Conservation (phyloP, 2,797 vertebrate genomes). For the Orientallactaga sibirica region DNA sequence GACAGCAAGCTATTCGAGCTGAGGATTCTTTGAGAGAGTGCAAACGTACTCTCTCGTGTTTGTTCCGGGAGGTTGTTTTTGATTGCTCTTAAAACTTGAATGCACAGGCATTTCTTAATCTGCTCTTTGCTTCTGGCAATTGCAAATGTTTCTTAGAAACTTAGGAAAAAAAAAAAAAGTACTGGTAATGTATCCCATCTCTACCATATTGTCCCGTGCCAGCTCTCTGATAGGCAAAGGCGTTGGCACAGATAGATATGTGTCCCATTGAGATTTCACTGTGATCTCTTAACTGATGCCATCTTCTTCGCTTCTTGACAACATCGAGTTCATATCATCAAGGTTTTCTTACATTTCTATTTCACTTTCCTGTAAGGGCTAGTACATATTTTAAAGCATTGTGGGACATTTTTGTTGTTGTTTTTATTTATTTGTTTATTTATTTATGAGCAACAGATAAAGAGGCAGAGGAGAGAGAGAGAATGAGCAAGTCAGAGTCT, state of each 20-base stretch:
- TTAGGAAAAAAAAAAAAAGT: neutral
- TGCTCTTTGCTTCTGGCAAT: neutral
- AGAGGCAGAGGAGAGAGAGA: too few relatives aligned
- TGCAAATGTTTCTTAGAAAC: neutral
- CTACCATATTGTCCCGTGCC: neutral
- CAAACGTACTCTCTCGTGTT: neutral
- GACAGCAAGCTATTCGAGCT: too few relatives aligned
- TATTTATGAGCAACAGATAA: too few relatives aligned
- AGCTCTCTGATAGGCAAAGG: neutral
- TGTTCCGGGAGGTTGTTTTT: neutral
- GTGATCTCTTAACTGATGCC: neutral
- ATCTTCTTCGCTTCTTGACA: neutral
- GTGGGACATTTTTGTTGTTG: neutral
- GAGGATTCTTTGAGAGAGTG: neutral
- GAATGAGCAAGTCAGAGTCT: too few relatives aligned
- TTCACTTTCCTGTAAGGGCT: neutral
- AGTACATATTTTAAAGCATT: neutral
- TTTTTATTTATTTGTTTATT: too few relatives aligned
- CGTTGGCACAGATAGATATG: neutral
- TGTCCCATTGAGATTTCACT: neutral
- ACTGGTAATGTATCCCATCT: neutral
- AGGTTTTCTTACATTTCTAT: neutral
- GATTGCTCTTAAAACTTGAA: neutral
- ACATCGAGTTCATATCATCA: neutral
- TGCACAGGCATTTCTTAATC: neutral